A percentile compares a stretch with the other conserved stretches of the same genome.
Evolutionary conservation across 2,113 vertebrate species (phyloP).

Genomic region (Dicerorhinus sumatrensis): DNA sequence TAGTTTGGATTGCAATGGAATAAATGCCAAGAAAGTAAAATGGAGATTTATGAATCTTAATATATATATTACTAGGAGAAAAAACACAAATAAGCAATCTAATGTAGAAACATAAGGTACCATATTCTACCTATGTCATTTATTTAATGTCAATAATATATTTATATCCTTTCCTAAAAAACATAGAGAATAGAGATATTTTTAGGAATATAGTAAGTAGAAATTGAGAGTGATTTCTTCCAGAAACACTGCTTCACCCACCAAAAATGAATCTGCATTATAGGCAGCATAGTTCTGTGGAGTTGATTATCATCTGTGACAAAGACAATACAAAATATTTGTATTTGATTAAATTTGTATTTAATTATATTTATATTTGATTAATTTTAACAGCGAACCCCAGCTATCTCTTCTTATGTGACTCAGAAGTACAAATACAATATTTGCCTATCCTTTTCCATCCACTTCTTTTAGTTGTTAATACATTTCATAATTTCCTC

Average conservation of each 20-base stretch:
- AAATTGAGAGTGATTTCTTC: neutral
- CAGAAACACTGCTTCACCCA: neutral
- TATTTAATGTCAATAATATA: neutral
- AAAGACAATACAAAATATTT: neutral
- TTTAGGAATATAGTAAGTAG: neutral
- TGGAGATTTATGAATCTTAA: neutral
- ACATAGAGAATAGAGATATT: neutral
- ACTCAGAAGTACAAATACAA: neutral
- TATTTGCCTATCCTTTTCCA: neutral
- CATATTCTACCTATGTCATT: neutral
- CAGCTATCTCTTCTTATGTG: neutral
- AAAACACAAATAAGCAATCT: neutral
- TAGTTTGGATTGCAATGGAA: neutral
- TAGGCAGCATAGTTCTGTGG: neutral
- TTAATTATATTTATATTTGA: neutral
- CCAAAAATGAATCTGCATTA: neutral
- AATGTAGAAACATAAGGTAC: neutral
- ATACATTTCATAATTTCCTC: neutral
- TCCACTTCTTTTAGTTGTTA: neutral
- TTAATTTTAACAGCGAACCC: neutral
- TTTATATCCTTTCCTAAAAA: neutral
- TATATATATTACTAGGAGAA: neutral
- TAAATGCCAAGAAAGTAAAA: constrained; percentile 1
- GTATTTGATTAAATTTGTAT: too few relatives aligned
- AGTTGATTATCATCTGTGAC: neutral